phyloP scores from a whole-genome alignment of 2,113 vertebrate species.

The Aspidoscelis tigris region DNA sequence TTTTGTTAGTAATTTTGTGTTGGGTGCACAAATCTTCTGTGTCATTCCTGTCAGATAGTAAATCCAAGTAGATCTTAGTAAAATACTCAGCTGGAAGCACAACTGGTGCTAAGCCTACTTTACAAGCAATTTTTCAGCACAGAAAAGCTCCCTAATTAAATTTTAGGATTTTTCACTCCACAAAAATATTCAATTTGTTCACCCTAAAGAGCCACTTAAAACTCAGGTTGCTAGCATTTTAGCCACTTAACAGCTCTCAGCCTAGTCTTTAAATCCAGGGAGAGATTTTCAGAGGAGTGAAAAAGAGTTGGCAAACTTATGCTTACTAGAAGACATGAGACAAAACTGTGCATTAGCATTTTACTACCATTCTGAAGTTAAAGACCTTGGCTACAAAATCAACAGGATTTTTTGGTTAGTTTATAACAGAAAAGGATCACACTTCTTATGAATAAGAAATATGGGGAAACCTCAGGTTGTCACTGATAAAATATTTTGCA shows the following conservation, averaged over 20 bases:
- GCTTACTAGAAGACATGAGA: background rate
- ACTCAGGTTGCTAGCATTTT: background rate
- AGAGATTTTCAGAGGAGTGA: slow-evolving; percentile 1
- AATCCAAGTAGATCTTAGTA: slow-evolving; percentile 24
- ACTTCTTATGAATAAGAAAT: background rate
- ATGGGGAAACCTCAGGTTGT: background rate
- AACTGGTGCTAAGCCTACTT: slow-evolving; percentile 19
- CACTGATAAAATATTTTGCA: background rate
- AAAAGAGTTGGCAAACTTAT: slow-evolving; percentile 1
- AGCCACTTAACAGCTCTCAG: slow-evolving; percentile 13
- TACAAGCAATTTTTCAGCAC: slow-evolving; percentile 2
- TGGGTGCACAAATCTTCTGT: slow-evolving; percentile 23
- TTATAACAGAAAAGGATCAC: background rate
- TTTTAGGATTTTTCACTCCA: background rate
- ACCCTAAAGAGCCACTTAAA: slow-evolving; percentile 13
- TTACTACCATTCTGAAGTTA: background rate
- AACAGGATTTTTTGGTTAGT: background rate
- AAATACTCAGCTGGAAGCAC: slow-evolving; percentile 16
- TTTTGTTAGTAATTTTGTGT: slow-evolving; percentile 28
- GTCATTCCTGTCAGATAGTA: background rate
- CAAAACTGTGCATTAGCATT: background rate
- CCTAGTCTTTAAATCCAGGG: slow-evolving; percentile 3
- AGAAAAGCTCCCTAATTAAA: slow-evolving; percentile 23
- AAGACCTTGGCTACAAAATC: background rate
- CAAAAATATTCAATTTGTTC: background rate